Evolutionary conservation across 2,797 vertebrate genomes (phyloP).

Genomic region (Neostethus bicornis): DNA sequence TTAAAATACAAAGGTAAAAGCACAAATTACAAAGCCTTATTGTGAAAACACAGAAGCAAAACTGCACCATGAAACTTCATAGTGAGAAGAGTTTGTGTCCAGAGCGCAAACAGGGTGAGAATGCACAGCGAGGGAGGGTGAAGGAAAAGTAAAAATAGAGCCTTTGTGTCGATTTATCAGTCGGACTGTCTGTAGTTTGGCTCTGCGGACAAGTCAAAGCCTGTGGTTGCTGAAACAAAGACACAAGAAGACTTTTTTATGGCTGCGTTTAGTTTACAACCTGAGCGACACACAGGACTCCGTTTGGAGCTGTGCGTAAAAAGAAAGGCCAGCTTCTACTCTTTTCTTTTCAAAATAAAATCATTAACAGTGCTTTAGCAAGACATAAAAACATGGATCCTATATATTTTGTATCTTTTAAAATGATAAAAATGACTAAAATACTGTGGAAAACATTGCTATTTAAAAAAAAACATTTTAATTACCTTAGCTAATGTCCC

Average conservation of each 20-base stretch:
- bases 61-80: too few species aligned
- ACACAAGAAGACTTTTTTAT: slow-evolving; percentile 58
- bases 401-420: too few species aligned
- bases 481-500: too few species aligned
- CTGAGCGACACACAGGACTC: slow-evolving; percentile 61
- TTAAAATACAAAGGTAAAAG: slow-evolving; percentile 50
- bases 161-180: slow-evolving; percentile 65
- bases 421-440: too few species aligned
- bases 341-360: too few species aligned
- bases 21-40: slow-evolving; percentile 7
- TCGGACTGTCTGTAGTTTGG: slow-evolving; percentile 48
- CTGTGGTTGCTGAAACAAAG: slow-evolving; percentile 42
- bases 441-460: too few species aligned
- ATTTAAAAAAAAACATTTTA: too few species aligned
- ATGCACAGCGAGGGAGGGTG: slow-evolving; percentile 18
- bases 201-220: slow-evolving; percentile 52
- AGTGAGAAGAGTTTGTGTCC: too few species aligned
- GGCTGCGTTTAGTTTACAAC: slow-evolving; percentile 67
- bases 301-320: slow-evolving; percentile 44
- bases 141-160: slow-evolving; percentile 69
- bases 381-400: too few species aligned
- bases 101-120: background rate
- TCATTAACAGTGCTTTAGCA: too few species aligned
- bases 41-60: too few species aligned
- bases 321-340: slow-evolving; percentile 11